A percentile compares a stretch with the other conserved stretches of the same genome.
Conservation (phyloP, 2,888 invertebrate species). For the Meteorus cinctellus region DNA sequence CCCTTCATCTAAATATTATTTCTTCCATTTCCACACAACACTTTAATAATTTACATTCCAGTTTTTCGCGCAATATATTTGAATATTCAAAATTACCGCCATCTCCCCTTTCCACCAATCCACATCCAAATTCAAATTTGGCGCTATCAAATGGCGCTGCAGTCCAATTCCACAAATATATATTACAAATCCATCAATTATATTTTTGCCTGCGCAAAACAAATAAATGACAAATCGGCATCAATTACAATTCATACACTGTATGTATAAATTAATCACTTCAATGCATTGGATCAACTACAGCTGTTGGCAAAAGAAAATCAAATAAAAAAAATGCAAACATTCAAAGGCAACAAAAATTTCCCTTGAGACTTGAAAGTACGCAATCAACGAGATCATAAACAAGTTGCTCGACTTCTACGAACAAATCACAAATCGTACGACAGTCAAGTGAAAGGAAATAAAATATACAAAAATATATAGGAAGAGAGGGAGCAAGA, state of each 20-base stretch:
- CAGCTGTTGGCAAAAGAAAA: neutral
- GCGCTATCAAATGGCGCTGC: neutral
- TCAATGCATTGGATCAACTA: neutral
- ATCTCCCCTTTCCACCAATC: neutral
- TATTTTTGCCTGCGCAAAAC: neutral
- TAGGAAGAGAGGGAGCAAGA: neutral
- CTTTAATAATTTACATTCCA: no score
- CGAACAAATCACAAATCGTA: neutral
- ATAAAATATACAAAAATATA: neutral
- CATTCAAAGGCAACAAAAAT: neutral
- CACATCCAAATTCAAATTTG: neutral
- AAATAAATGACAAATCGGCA: neutral
- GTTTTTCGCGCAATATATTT: no score
- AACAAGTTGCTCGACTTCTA: neutral
- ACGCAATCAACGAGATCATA: neutral
- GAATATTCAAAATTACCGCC: neutral
- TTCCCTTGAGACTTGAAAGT: neutral
- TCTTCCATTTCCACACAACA: no score
- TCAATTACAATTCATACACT: neutral
- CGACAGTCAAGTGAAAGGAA: constrained; percentile 5
- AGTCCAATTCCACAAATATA: neutral
- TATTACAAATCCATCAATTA: neutral
- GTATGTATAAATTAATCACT: neutral
- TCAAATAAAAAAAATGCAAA: neutral
- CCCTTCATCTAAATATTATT: no score